Percentiles rank a stretch among this genome's conserved stretches.
Conservation (phyloP, 2,797 vertebrate genomes). For the Cephalopachus bancanus region DNA sequence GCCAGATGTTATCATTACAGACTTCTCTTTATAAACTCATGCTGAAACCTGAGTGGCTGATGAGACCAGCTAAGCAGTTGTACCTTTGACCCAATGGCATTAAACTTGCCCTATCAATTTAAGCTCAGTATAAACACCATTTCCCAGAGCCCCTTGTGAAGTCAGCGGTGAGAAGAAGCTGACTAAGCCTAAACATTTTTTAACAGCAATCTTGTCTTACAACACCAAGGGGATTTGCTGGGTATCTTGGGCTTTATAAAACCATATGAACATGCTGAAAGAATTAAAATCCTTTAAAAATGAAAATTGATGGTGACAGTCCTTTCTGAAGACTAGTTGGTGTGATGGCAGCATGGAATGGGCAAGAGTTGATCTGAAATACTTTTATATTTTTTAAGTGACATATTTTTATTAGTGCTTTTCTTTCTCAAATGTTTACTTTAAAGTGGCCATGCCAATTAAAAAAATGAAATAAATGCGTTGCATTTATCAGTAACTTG, state of each 20-base stretch:
- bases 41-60: slow-evolving; percentile 93
- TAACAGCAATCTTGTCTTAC: slow-evolving; percentile 94
- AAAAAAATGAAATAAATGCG: slow-evolving; percentile 3
- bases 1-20: slow-evolving; percentile 93
- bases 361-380: slow-evolving; percentile 81
- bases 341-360: slow-evolving; percentile 85
- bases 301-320: slow-evolving; percentile 92
- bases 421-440: slow-evolving; percentile 69
- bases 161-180: slow-evolving; percentile 91
- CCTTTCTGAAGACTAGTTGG: slow-evolving; percentile 89
- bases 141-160: slow-evolving; percentile 92
- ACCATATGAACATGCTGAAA: slow-evolving; percentile 93
- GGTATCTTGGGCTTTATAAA: slow-evolving; percentile 92
- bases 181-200: slow-evolving; percentile 93
- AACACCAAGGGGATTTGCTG: slow-evolving; percentile 92
- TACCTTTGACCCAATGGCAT: slow-evolving; percentile 93
- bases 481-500: slow-evolving; percentile 41
- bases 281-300: slow-evolving; percentile 92
- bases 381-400: slow-evolving; percentile 73
- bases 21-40: slow-evolving; percentile 91
- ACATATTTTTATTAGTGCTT: slow-evolving; percentile 79
- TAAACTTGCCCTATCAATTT: slow-evolving; percentile 94
- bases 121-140: slow-evolving; percentile 93
- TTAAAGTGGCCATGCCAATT: slow-evolving; percentile 57
- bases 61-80: slow-evolving; percentile 94